Evolutionary conservation across 2,888 invertebrate species (phyloP).

Genomic region (Cepaea hortensis): DNA sequence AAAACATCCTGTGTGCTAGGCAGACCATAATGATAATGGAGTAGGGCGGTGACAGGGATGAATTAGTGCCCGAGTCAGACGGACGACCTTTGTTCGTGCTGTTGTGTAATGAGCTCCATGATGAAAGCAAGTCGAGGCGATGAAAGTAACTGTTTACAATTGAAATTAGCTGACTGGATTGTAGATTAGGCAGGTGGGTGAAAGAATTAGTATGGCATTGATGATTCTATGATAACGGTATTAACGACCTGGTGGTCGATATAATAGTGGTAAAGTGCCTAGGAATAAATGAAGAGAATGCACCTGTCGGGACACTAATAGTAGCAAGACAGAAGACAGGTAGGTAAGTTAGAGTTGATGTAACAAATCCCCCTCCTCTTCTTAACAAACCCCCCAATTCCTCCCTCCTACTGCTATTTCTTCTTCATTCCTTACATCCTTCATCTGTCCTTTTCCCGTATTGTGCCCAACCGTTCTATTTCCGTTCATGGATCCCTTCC

Average conservation of each 20-base stretch:
- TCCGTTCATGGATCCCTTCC: too few species aligned
- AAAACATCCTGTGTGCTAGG: neutral
- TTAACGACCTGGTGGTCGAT: neutral
- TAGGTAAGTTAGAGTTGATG: too few species aligned
- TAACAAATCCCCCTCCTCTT: neutral
- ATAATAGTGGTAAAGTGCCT: too few species aligned
- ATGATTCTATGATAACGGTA: neutral
- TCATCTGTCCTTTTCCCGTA: neutral
- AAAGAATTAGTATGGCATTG: neutral
- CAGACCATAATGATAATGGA: neutral
- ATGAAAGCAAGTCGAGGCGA: neutral
- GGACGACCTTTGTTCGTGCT: neutral
- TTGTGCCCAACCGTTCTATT: too few species aligned
- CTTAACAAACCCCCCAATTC: neutral
- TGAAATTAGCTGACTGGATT: too few species aligned
- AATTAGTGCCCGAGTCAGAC: neutral
- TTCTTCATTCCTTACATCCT: neutral
- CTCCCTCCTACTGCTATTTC: neutral
- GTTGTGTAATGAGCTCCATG: neutral
- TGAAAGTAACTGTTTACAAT: too few species aligned
- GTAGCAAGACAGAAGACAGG: too few species aligned
- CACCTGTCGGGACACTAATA: too few species aligned
- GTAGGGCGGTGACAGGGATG: neutral
- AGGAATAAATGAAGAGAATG: too few species aligned
- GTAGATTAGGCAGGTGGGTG: neutral